Evolutionary conservation across 2,888 invertebrate genomes (phyloP).

Genomic region (Branchipolynoe longqiensis): DNA sequence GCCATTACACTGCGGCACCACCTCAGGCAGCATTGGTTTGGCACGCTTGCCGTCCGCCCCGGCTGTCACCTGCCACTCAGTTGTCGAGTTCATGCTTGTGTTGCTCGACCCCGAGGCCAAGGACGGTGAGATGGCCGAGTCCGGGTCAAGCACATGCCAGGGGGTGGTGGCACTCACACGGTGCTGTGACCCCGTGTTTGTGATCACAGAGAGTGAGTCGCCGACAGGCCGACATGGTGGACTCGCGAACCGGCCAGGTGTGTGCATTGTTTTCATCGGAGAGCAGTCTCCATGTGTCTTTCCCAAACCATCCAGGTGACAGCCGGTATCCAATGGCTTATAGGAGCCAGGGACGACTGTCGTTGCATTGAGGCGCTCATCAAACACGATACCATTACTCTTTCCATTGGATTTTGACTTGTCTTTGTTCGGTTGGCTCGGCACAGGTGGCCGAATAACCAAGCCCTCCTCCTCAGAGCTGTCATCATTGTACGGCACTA

Average conservation of each 20-base stretch:
- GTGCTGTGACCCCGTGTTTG: slow-evolving; percentile 41
- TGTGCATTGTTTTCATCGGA: neutral
- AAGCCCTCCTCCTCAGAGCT: slow-evolving; percentile 46
- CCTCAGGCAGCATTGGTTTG: slow-evolving; percentile 65
- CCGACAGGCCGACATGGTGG: slow-evolving; percentile 45
- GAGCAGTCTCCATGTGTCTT: neutral
- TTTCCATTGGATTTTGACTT: neutral
- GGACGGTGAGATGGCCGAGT: slow-evolving; percentile 76
- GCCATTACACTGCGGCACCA: slow-evolving; percentile 68
- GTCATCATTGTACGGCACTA: slow-evolving; percentile 81
- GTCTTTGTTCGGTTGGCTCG: neutral
- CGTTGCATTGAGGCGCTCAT: slow-evolving; percentile 73
- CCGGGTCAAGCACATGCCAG: slow-evolving; percentile 77
- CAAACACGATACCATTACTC: slow-evolving; percentile 68
- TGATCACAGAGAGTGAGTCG: slow-evolving; percentile 28
- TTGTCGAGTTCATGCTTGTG: slow-evolving; percentile 80
- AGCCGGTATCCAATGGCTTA: slow-evolving; percentile 57
- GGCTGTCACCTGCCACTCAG: slow-evolving; percentile 79
- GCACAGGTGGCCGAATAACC: slow-evolving; percentile 22
- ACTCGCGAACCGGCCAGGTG: slow-evolving; percentile 32
- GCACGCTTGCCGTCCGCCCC: slow-evolving; percentile 64
- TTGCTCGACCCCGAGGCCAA: slow-evolving; percentile 74
- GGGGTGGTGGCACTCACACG: slow-evolving; percentile 75
- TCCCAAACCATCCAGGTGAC: neutral
- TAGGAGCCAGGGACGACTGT: slow-evolving; percentile 74